Conservation (phyloP, 2,797 vertebrate genomes). For the Falco biarmicus region DNA sequence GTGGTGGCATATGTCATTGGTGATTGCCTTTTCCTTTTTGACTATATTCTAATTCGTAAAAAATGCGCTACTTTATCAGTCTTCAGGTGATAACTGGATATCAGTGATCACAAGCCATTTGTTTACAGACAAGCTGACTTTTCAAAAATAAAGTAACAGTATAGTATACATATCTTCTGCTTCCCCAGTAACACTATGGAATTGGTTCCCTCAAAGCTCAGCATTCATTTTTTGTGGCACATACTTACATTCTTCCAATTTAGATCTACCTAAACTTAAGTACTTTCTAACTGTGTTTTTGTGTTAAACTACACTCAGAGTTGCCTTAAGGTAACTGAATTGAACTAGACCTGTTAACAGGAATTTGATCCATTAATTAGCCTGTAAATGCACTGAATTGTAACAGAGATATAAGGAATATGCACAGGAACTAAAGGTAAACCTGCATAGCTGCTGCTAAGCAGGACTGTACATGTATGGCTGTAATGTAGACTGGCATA, state of each 20-base stretch:
- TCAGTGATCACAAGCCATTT: not conserved
- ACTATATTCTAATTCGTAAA: not conserved
- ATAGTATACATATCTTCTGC: not conserved
- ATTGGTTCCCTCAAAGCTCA: not conserved
- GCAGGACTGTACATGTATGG: not conserved
- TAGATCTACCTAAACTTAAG: not conserved
- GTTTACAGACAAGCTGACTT: not conserved
- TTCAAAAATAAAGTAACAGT: not conserved
- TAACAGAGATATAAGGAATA: not conserved
- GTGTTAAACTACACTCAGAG: not conserved
- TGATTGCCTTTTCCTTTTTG: not conserved
- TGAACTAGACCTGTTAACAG: not conserved
- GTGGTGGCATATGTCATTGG: fast-evolving
- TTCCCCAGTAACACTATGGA: not conserved
- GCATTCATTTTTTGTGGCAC: not conserved
- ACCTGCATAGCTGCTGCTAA: not conserved
- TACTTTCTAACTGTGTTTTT: not conserved
- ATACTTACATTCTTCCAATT: not conserved
- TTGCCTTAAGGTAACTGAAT: not conserved
- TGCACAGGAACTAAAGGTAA: not conserved
- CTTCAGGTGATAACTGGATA: not conserved
- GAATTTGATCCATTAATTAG: not conserved
- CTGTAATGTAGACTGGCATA: not conserved
- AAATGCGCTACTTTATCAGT: not conserved
- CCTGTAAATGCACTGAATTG: not conserved